A percentile compares a stretch with the other conserved stretches of the same genome.
Evolutionary conservation across 2,888 invertebrate species (phyloP).

Genomic region (Carterocephalus palaemon): DNA sequence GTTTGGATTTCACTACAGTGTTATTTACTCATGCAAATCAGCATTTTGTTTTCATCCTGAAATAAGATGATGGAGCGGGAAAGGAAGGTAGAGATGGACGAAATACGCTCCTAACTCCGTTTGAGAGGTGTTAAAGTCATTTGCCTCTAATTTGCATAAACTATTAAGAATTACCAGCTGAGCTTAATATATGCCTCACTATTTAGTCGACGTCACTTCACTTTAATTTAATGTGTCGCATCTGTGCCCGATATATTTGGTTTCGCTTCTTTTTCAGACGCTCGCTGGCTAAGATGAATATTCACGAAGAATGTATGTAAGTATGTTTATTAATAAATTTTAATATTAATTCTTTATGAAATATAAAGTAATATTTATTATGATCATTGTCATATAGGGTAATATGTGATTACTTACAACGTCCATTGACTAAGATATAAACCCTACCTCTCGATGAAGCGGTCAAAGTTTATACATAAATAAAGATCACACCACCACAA

Average conservation of each 20-base stretch:
- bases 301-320: no score
- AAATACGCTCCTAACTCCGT: conserved; percentile 23
- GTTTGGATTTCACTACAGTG: conserved; percentile 72
- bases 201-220: conserved; percentile 6
- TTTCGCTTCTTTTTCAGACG: conserved; percentile 4
- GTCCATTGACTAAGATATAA: no score
- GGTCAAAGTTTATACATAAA: no score
- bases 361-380: conserved; percentile 30
- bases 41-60: conserved; percentile 69
- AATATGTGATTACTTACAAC: no score
- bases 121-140: conserved; percentile 20
- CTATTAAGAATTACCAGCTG: conserved; percentile 71
- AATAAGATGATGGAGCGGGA: conserved; percentile 41
- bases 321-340: no score
- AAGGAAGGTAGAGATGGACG: conserved; percentile 34
- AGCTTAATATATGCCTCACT: conserved; percentile 43
- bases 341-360: no score
- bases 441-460: no score
- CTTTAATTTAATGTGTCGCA: conserved; percentile 16
- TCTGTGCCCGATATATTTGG: conserved; percentile 10
- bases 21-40: conserved; percentile 78
- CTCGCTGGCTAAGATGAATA: no score
- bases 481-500: no score
- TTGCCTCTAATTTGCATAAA: conserved; percentile 60
- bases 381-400: conserved; percentile 32